Evolutionary conservation across 1,140 invertebrate genomes (phyloP).

Genomic region (Chrysoperla carnea): DNA sequence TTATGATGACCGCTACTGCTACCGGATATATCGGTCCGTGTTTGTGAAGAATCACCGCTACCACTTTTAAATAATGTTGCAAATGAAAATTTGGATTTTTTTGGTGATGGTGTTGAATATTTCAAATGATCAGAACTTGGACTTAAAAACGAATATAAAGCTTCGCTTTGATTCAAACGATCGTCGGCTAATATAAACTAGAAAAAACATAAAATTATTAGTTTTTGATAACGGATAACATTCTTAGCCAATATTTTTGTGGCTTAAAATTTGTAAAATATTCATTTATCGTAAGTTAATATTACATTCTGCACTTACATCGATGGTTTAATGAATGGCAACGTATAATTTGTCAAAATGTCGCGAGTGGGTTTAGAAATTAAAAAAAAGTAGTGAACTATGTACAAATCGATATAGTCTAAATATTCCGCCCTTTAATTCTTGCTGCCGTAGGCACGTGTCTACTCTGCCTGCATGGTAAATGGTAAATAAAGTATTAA

Average conservation of each 20-base stretch:
- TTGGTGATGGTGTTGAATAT: slow-evolving; percentile 50
- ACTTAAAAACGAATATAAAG: slow-evolving; percentile 74
- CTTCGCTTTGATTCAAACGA: slow-evolving; percentile 69
- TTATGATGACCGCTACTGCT: slow-evolving; percentile 7
- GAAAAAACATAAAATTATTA: slow-evolving; percentile 13
- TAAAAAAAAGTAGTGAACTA: too few species aligned
- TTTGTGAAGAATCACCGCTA: slow-evolving; percentile 21
- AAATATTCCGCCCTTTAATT: too few species aligned
- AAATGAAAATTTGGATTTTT: slow-evolving; percentile 70
- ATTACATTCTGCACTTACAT: too few species aligned
- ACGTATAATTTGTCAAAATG: too few species aligned
- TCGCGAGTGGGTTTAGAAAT: too few species aligned
- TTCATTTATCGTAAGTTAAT: not conserved
- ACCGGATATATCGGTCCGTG: slow-evolving; percentile 18
- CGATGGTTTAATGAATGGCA: too few species aligned
- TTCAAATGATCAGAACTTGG: slow-evolving; percentile 77
- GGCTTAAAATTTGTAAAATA: not conserved
- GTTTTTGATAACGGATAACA: not conserved
- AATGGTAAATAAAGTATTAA: too few species aligned
- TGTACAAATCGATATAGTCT: too few species aligned
- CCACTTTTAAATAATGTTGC: slow-evolving; percentile 64
- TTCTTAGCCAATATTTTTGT: not conserved
- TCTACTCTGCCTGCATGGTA: too few species aligned
- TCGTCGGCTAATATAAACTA: slow-evolving; percentile 76
- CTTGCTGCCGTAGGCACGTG: too few species aligned